Evolutionary conservation across 2,797 vertebrate species (phyloP).

Genomic region (Chelmon rostratus): DNA sequence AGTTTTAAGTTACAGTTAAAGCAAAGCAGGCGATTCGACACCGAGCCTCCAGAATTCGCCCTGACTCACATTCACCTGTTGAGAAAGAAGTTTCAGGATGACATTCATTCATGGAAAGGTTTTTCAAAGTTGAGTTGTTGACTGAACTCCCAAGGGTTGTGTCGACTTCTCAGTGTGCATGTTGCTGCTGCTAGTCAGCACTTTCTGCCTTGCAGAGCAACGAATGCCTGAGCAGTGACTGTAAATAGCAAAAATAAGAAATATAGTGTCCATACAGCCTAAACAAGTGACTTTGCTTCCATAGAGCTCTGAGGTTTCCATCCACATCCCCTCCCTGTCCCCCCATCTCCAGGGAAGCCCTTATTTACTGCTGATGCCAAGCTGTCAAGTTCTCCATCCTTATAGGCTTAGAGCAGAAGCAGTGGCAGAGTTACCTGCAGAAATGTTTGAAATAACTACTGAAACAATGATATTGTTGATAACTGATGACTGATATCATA

Average conservation of each 20-base stretch:
- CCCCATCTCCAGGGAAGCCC: neutral
- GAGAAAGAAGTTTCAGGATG: constrained; percentile 10
- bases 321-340: neutral
- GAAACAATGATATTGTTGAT: no score
- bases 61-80: neutral
- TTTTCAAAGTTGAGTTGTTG: constrained; percentile 33
- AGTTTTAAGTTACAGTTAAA: constrained; percentile 40
- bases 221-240: neutral
- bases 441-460: neutral
- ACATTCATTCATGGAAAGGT: constrained; percentile 17
- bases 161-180: constrained; percentile 16
- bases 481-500: neutral
- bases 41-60: constrained; percentile 4
- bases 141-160: constrained; percentile 14
- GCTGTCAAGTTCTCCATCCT: neutral
- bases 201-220: constrained; percentile 17
- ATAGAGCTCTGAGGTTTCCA: neutral
- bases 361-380: neutral
- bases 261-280: neutral
- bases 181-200: constrained; percentile 35
- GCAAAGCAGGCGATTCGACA: constrained; percentile 10
- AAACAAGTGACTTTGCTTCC: neutral
- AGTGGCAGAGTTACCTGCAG: neutral
- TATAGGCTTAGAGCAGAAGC: no score
- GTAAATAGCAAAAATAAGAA: constrained; percentile 25